Percentiles rank a stretch among this genome's conserved stretches.
Conservation (phyloP, 2,113 vertebrate genomes). For the Myxocyprinus asiaticus region DNA sequence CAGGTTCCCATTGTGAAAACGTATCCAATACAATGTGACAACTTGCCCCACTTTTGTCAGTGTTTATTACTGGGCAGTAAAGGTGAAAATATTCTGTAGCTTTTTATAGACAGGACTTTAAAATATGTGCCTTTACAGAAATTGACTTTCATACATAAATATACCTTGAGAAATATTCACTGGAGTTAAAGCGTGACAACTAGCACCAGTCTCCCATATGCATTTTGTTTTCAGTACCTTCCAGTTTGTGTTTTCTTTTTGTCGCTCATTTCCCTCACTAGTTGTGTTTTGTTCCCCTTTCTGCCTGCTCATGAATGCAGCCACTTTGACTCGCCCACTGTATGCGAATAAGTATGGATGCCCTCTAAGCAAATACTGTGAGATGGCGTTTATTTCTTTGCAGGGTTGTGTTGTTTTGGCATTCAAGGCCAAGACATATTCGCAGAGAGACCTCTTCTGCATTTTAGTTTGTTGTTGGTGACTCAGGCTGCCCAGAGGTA, state of each 20-base stretch:
- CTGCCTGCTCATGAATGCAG: constrained; percentile 1
- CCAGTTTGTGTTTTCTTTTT: background rate
- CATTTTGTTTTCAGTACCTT: background rate
- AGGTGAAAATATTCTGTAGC: no score
- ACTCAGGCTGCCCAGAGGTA: constrained; percentile 46
- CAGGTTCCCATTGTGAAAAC: no score
- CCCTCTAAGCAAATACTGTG: constrained; percentile 78
- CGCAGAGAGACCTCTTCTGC: constrained; percentile 63
- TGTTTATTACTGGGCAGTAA: no score
- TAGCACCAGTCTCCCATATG: background rate
- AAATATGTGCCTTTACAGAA: no score
- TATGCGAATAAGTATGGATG: constrained; percentile 72
- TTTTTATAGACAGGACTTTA: no score
- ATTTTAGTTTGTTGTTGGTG: constrained; percentile 60
- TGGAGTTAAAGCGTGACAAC: no score
- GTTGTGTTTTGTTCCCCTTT: background rate
- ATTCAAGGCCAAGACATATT: constrained; percentile 65
- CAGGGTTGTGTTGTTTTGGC: constrained; percentile 65
- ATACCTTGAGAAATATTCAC: no score
- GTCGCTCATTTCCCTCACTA: background rate
- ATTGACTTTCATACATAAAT: no score
- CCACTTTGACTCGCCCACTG: constrained; percentile 38
- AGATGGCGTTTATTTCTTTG: constrained; percentile 69
- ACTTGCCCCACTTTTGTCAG: no score
- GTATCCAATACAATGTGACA: no score